phyloP scores from a whole-genome alignment of 2,797 vertebrate genomes.

The Leucoraja ocellata region DNA sequence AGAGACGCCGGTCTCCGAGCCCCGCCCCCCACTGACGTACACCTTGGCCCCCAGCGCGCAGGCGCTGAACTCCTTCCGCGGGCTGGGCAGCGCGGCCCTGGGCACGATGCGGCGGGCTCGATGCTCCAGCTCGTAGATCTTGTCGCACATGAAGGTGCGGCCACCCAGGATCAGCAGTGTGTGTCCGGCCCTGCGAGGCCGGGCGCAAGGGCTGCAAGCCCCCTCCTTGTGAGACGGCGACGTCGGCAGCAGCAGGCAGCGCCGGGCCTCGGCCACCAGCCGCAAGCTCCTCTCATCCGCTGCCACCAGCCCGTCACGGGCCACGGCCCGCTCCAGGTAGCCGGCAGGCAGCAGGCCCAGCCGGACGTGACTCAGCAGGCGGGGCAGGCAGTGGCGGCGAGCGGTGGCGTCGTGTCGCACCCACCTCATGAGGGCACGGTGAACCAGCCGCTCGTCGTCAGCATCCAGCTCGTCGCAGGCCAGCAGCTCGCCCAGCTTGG shows the following conservation, averaged over 20 bases:
- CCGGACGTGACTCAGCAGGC: conserved; percentile 73
- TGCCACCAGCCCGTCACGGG: conserved; percentile 76
- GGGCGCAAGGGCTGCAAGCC: conserved; percentile 80
- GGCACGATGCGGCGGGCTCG: conserved; percentile 90
- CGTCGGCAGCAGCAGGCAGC: conserved; percentile 79
- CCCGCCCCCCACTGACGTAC: conserved; percentile 82
- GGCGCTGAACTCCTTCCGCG: conserved; percentile 87
- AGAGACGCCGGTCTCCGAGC: conserved; percentile 85
- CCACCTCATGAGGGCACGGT: conserved; percentile 81
- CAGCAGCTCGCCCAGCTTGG: conserved; percentile 78
- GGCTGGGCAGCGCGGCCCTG: conserved; percentile 83
- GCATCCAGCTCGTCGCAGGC: conserved; percentile 90
- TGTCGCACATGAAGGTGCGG: conserved; percentile 94
- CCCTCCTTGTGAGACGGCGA: conserved; percentile 77
- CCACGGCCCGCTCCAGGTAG: conserved; percentile 74
- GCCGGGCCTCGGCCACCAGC: conserved; percentile 81
- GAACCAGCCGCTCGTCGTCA: conserved; percentile 82
- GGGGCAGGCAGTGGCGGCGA: conserved; percentile 61
- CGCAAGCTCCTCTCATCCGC: conserved; percentile 71
- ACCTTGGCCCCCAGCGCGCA: conserved; percentile 90
- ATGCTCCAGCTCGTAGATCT: conserved; percentile 90
- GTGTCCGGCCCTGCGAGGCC: conserved; percentile 84
- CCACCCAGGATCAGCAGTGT: conserved; percentile 84
- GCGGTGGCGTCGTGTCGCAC: conserved; percentile 69
- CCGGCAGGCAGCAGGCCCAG: conserved; percentile 80